Evolutionary conservation across 2,888 invertebrate genomes (phyloP).

Genomic region (Gastrophysa polygoni): DNA sequence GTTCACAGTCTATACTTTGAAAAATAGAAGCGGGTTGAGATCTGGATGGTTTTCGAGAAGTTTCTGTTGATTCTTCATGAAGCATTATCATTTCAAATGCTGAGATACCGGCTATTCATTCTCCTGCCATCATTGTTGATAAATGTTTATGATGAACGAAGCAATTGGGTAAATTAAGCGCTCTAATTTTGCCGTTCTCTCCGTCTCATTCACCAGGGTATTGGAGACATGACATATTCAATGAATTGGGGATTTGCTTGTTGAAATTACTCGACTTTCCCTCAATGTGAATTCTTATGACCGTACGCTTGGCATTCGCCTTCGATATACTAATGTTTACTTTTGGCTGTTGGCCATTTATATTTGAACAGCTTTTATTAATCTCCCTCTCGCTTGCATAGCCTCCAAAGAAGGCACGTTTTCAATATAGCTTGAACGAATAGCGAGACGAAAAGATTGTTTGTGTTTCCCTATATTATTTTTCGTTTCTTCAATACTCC

Average conservation of each 20-base stretch:
- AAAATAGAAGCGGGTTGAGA: too few relatives aligned
- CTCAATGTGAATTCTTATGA: conserved; percentile 17
- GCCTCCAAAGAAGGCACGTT: conserved; percentile 25
- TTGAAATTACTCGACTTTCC: conserved; percentile 7
- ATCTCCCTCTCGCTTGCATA: conserved; percentile 17
- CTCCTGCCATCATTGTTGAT: too few relatives aligned
- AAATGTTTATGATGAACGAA: too few relatives aligned
- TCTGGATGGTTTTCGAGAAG: too few relatives aligned
- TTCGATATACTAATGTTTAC: conserved; percentile 19
- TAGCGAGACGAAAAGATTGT: too few relatives aligned
- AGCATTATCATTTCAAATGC: too few relatives aligned
- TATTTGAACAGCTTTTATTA: conserved; percentile 34
- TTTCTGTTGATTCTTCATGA: too few relatives aligned
- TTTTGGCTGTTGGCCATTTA: conserved; percentile 25
- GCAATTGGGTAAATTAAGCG: too few relatives aligned
- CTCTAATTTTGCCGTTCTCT: not conserved
- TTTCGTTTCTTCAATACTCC: too few relatives aligned
- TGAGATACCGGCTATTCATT: too few relatives aligned
- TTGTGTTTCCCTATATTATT: not conserved
- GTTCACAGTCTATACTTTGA: too few relatives aligned
- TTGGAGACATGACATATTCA: conserved; percentile 3
- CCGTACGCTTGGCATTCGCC: conserved; percentile 12
- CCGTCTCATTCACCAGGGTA: not conserved
- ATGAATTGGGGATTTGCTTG: conserved; percentile 9
- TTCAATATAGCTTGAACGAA: conserved; percentile 6